Base-by-base conservation (phyloP, 2,888 invertebrate genomes). In the Stenchaetothrips biformis region DNA sequence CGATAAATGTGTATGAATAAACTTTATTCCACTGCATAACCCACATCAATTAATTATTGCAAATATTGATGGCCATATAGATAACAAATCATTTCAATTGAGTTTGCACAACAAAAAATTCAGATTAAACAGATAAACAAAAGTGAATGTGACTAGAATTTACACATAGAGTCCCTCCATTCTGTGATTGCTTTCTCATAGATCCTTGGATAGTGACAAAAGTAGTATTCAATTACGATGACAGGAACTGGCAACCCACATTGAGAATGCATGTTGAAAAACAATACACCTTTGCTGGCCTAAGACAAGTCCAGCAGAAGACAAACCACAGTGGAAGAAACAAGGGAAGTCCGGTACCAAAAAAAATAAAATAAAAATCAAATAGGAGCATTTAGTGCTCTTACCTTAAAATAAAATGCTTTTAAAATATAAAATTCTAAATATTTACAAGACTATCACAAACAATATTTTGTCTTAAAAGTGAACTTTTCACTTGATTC, bases 351-450 rank as follows among this genome's bases (percentile, higher is more conserved):
- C 25, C 67, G 25, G 67, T 74, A 37, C 1, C 25, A 74, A 74
- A 74, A 25, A 74, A 74, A 74, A 25, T 13, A 18, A 59, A 59
- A 74, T n/a, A n/a, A n/a, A n/a, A 74, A 25, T 74, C 59, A 59
- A 21, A 74, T 21, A 0, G 13, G 18, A 74, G 25, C 21, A 21
- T 9, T 11, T 11, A 25, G 25, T 25, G 25, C 21, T 21, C 67
- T 74, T 25, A 21, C 25, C 67, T 74, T 25, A 74, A 7, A 25
- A 16, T 59, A 59, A 18, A 18, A 25, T 74, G 25, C 67, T 25
- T 74, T 74, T 74, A 7, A 74, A 74, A 74, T 74, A 74, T 74
- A 74, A 74, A 74, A 74, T 74, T 74, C 67, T 74, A 74, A 74
- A 25, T 21, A 74, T 74, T 11, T 74, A 74, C 67, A 74, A 25